Conservation (phyloP, 2,113 vertebrate species). For the Rhagologus leucostigma region DNA sequence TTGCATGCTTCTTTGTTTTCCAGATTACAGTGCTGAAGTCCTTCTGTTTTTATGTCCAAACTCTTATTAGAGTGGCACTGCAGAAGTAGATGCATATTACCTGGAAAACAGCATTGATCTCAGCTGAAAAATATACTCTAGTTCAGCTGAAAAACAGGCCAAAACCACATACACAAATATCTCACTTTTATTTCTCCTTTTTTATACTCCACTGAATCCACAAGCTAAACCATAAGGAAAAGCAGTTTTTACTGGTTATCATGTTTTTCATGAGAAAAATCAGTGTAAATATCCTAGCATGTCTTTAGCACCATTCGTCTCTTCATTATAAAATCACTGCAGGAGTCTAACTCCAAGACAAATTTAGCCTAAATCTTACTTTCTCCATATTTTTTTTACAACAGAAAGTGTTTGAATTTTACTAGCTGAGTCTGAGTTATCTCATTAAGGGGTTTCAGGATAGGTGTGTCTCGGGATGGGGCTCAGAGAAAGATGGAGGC, state of each 20-base stretch:
- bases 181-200: not conserved
- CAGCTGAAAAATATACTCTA: not conserved
- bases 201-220: not conserved
- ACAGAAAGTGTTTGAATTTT: not conserved
- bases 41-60: not conserved
- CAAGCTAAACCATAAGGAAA: not conserved
- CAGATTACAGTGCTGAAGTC: not conserved
- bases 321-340: not conserved
- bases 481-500: not conserved
- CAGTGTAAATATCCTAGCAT: not conserved
- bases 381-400: not conserved
- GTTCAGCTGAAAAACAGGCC: not conserved
- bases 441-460: rapidly evolving
- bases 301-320: not conserved
- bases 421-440: not conserved
- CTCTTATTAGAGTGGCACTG: not conserved
- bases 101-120: not conserved
- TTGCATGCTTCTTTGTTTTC: not conserved
- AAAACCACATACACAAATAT: not conserved
- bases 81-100: not conserved
- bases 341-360: not conserved
- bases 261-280: not conserved
- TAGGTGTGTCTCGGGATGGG: too few relatives aligned
- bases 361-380: not conserved
- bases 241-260: not conserved